A percentile compares a stretch with the other conserved stretches of the same genome.
phyloP scores from a whole-genome alignment of 2,888 invertebrate species.

The Acanthoscelides obtectus region DNA sequence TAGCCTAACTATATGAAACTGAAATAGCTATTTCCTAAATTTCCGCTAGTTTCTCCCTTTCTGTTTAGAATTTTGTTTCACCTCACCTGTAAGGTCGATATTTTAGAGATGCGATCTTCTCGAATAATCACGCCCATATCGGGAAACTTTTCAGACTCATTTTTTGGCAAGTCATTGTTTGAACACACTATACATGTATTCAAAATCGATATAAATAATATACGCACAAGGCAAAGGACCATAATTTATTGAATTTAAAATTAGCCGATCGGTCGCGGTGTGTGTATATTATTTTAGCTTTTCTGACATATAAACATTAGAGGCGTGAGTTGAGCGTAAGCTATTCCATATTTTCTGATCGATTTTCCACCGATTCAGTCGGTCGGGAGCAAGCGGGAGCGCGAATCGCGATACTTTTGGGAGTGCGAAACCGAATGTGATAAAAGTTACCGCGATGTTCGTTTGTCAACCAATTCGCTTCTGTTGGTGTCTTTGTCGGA shows the following conservation, averaged over 20 bases:
- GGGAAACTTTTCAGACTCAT: too few relatives aligned
- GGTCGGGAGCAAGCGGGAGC: neutral
- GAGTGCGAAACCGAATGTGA: neutral
- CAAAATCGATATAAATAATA: slow-evolving; percentile 1
- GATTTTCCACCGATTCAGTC: neutral
- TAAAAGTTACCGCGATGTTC: neutral
- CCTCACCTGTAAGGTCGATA: too few relatives aligned
- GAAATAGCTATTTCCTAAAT: too few relatives aligned
- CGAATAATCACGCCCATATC: too few relatives aligned
- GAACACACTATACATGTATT: too few relatives aligned
- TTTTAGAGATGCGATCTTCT: too few relatives aligned
- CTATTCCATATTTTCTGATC: slow-evolving; percentile 2
- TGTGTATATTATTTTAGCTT: slow-evolving; percentile 29
- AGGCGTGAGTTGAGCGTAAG: slow-evolving; percentile 12
- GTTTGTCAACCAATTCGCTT: neutral
- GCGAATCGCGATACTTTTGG: neutral
- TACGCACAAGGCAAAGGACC: slow-evolving; percentile 5
- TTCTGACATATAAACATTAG: slow-evolving; percentile 23
- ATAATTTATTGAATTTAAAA: slow-evolving; percentile 16
- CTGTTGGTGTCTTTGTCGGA: neutral
- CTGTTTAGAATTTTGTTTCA: too few relatives aligned
- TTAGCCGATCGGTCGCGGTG: slow-evolving; percentile 7
- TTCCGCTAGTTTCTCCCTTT: too few relatives aligned
- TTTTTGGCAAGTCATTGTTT: too few relatives aligned
- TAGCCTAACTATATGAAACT: too few relatives aligned